phyloP scores from a whole-genome alignment of 2,888 invertebrate genomes.

The Diplazon laetatorius region DNA sequence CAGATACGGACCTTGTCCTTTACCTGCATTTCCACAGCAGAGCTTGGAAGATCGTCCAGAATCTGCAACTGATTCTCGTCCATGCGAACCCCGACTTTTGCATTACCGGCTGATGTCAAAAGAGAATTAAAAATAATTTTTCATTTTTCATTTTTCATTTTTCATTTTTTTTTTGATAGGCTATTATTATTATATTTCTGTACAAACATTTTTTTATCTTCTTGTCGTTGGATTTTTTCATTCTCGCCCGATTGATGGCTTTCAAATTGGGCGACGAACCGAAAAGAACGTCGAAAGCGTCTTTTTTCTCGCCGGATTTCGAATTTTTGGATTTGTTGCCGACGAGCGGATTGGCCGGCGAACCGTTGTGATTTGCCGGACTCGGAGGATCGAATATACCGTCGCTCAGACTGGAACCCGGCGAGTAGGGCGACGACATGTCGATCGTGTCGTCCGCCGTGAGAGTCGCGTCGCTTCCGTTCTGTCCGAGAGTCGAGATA shows the following conservation, averaged over 20 bases:
- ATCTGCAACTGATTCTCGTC: constrained; percentile 93
- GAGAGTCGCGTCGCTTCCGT: constrained; percentile 79
- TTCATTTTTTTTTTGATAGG: too few species aligned
- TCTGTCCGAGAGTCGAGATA: constrained; percentile 78
- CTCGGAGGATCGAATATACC: constrained; percentile 93
- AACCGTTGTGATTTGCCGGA: constrained; percentile 75
- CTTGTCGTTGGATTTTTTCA: constrained; percentile 81
- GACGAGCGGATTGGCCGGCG: constrained; percentile 36
- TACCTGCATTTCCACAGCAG: constrained; percentile 96
- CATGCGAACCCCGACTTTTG: constrained; percentile 88
- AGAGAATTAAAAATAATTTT: constrained; percentile 29
- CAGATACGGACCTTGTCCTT: constrained; percentile 91
- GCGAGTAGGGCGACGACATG: constrained; percentile 93
- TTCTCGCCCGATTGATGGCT: constrained; percentile 79
- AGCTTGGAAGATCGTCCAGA: constrained; percentile 94
- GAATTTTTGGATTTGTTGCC: constrained; percentile 71
- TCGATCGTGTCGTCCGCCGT: constrained; percentile 86
- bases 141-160: too few species aligned
- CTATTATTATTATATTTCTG: background rate
- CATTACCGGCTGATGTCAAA: constrained; percentile 84
- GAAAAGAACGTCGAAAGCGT: constrained; percentile 87
- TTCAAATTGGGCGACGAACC: constrained; percentile 83
- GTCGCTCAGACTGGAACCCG: constrained; percentile 94
- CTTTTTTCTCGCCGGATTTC: constrained; percentile 77
- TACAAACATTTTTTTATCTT: constrained; percentile 83